phyloP scores from a whole-genome alignment of 2,888 invertebrate species.

The Philereme vetulata region DNA sequence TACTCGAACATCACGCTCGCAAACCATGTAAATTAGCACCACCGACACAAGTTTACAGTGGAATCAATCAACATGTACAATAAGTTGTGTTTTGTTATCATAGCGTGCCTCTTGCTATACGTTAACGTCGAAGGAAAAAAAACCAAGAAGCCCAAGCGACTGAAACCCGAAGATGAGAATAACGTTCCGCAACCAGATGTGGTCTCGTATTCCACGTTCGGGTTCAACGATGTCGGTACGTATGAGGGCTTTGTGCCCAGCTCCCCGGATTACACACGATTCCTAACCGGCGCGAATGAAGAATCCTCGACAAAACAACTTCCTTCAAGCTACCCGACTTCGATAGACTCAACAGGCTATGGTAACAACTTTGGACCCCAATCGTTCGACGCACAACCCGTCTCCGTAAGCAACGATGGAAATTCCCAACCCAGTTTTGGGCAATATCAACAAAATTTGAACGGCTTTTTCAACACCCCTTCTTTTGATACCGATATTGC shows the following conservation, averaged over 20 bases:
- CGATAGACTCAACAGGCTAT: constrained; percentile 60
- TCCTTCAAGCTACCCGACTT: constrained; percentile 72
- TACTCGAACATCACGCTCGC: constrained; percentile 61
- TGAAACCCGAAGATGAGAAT: constrained; percentile 60
- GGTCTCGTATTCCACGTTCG: constrained; percentile 75
- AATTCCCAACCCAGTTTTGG: constrained; percentile 56
- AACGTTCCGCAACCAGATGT: constrained; percentile 70
- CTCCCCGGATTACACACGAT: constrained; percentile 70
- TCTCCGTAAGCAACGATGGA: constrained; percentile 47
- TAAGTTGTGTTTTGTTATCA: constrained; percentile 55
- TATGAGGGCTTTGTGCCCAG: constrained; percentile 74
- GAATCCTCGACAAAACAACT: constrained; percentile 67
- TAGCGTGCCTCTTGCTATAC: constrained; percentile 53
- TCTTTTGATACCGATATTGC: constrained; percentile 50
- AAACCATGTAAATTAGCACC: constrained; percentile 62
- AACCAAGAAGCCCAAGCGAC: constrained; percentile 59
- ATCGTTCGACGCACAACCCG: constrained; percentile 50
- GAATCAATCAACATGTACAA: constrained; percentile 63
- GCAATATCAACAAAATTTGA: constrained; percentile 57
- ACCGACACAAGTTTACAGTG: constrained; percentile 44
- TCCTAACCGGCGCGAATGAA: constrained; percentile 55
- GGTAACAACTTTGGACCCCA: constrained; percentile 55
- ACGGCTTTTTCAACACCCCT: constrained; percentile 57
- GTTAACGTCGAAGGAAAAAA: constrained; percentile 58
- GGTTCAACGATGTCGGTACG: constrained; percentile 73